Conservation (phyloP, 2,797 vertebrate species). For the Artibeus jamaicensis region DNA sequence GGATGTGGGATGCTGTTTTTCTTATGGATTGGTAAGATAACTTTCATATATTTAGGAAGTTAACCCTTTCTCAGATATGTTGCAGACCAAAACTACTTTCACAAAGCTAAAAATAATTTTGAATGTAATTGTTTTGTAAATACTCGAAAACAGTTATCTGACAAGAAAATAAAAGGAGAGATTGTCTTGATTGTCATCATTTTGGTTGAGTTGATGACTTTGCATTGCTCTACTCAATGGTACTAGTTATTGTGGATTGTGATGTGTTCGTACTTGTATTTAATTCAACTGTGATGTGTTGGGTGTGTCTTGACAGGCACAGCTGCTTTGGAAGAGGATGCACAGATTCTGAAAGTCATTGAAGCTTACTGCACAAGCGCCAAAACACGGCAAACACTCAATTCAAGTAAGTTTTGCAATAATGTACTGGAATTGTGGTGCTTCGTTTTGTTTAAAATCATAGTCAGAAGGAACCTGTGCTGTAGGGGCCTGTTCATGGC, state of each 20-base stretch:
- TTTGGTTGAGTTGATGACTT: not conserved
- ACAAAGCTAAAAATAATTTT: not conserved
- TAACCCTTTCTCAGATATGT: not conserved
- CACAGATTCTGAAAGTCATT: slow-evolving; percentile 98
- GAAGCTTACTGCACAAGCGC: slow-evolving; percentile 99
- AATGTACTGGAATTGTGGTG: not conserved
- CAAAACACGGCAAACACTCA: slow-evolving; percentile 98
- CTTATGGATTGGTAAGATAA: not conserved
- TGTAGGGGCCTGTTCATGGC: not conserved
- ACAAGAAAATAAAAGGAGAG: not conserved
- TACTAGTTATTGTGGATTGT: not conserved
- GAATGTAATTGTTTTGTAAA: not conserved
- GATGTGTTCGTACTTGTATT: not conserved
- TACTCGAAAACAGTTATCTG: not conserved
- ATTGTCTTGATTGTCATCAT: not conserved
- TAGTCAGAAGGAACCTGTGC: not conserved
- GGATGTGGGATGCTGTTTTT: not conserved
- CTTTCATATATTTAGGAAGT: not conserved
- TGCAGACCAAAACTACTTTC: not conserved
- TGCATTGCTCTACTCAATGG: not conserved
- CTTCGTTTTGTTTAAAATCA: not conserved
- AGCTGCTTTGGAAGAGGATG: slow-evolving; percentile 97
- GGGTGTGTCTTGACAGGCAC: slow-evolving; percentile 86
- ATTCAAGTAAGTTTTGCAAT: slow-evolving; percentile 93
- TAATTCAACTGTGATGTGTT: not conserved